A percentile compares a stretch with the other conserved stretches of the same genome.
phyloP scores from a whole-genome alignment of 2,113 vertebrate species.

The Paradisaea rubra region DNA sequence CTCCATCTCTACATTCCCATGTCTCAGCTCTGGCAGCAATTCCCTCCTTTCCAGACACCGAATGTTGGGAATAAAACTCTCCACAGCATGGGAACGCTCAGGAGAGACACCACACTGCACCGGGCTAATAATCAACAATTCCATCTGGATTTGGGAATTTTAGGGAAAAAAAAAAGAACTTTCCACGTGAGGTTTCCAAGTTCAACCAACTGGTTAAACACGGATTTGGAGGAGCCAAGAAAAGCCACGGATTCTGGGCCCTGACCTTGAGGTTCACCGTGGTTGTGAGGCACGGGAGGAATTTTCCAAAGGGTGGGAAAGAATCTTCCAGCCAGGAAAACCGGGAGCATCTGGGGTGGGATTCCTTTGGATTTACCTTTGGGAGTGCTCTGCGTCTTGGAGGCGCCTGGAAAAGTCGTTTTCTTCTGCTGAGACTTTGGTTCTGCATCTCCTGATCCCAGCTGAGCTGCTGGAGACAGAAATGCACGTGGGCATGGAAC shows the following conservation, averaged over 20 bases:
- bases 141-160: background rate
- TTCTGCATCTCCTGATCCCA: constrained; percentile 29
- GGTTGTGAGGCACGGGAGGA: background rate
- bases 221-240: background rate
- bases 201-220: background rate
- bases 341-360: accelerated
- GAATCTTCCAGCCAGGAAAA: background rate
- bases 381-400: background rate
- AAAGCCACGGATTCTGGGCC: background rate
- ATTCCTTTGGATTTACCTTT: background rate
- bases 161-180: too few species aligned
- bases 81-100: background rate
- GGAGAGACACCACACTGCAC: background rate
- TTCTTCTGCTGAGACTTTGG: constrained; percentile 49
- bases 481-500: background rate
- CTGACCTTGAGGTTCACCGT: accelerated
- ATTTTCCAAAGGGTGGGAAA: accelerated
- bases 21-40: background rate
- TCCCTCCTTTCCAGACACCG: background rate
- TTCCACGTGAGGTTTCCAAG: background rate
- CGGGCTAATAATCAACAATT: accelerated
- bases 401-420: background rate
- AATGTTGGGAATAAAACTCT: accelerated
- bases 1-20: accelerated
- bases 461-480: constrained; percentile 26